Conservation (phyloP, 2,888 invertebrate species). For the Xestia rhomboidea region DNA sequence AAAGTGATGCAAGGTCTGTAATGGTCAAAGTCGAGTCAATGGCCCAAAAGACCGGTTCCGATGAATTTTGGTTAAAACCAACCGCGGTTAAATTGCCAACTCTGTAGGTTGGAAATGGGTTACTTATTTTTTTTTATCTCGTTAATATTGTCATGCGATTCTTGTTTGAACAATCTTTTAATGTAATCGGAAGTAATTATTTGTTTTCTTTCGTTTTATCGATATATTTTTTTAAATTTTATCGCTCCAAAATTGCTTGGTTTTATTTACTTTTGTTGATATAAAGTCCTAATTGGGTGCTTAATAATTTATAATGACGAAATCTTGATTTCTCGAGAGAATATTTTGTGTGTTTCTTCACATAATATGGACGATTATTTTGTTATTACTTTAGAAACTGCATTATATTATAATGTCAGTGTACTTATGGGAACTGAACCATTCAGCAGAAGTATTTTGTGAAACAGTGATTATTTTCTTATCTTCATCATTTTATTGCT, state of each 20-base stretch:
- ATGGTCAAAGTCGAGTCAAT: slow-evolving; percentile 84
- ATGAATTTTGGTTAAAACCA: slow-evolving; percentile 73
- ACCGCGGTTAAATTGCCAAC: slow-evolving; percentile 64
- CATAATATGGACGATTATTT: neutral
- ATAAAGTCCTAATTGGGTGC: slow-evolving; percentile 17
- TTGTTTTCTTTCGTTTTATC: slow-evolving; percentile 16
- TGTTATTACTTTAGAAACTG: slow-evolving; percentile 1
- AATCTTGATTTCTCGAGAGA: neutral
- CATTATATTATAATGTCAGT: neutral
- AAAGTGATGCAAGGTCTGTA: slow-evolving; percentile 83
- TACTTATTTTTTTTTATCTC: slow-evolving; percentile 58
- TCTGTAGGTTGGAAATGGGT: slow-evolving; percentile 50
- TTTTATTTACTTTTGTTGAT: slow-evolving; percentile 24
- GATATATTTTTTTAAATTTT: neutral
- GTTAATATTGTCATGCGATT: slow-evolving; percentile 48
- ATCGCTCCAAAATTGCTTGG: neutral
- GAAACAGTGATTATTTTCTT: neutral
- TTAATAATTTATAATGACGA: slow-evolving; percentile 9
- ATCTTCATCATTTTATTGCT: neutral
- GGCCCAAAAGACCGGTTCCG: slow-evolving; percentile 80
- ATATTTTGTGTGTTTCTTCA: slow-evolving; percentile 8
- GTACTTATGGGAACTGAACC: neutral
- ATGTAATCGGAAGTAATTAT: slow-evolving; percentile 29
- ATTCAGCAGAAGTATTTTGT: neutral
- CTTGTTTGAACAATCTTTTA: slow-evolving; percentile 41